Percentiles rank a stretch among this genome's conserved stretches.
Conservation (phyloP, 1,140 invertebrate genomes). For the Steinernema khuongi region DNA sequence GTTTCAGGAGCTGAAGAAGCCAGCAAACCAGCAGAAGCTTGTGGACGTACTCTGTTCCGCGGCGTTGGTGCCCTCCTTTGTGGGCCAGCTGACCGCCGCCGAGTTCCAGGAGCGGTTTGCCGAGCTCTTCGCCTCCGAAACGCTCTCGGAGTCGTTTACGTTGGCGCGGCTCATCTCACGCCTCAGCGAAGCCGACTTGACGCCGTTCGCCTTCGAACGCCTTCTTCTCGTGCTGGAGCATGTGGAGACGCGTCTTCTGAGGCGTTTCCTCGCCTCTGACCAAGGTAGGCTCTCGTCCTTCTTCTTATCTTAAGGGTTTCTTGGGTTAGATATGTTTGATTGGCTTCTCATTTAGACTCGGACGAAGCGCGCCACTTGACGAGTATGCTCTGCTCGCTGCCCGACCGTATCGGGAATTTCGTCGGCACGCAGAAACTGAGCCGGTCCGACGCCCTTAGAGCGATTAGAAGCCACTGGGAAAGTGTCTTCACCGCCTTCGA, state of each 20-base stretch:
- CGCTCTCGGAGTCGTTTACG: neutral
- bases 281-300: neutral
- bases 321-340: neutral
- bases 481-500: neutral
- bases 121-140: neutral
- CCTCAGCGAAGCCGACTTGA: neutral
- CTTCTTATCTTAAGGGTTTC: neutral
- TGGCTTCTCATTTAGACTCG: neutral
- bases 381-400: neutral
- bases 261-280: neutral
- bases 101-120: neutral
- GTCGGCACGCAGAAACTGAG: neutral
- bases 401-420: neutral
- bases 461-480: neutral
- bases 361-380: neutral
- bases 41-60: neutral
- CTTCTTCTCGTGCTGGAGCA: neutral
- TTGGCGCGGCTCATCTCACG: neutral
- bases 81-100: neutral
- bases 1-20: neutral
- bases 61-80: neutral
- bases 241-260: neutral
- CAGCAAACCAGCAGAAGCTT: neutral
- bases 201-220: neutral
- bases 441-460: neutral